phyloP scores from a whole-genome alignment of 2,888 invertebrate genomes.

The Tetragonula carbonaria region DNA sequence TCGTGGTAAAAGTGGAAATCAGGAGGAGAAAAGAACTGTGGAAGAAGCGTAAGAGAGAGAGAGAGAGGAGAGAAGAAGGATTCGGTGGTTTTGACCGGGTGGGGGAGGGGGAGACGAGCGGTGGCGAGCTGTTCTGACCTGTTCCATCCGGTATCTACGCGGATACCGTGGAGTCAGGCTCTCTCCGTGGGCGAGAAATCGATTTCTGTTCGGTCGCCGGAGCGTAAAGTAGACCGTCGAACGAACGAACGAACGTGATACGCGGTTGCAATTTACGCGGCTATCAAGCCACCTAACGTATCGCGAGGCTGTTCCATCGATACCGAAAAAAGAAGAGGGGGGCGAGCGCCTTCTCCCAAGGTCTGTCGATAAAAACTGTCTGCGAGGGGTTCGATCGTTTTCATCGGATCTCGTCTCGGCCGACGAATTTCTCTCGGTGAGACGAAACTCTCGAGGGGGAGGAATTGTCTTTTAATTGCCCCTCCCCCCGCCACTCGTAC shows the following conservation, averaged over 20 bases:
- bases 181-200: slow-evolving; percentile 49
- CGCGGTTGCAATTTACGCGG: slow-evolving; percentile 57
- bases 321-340: slow-evolving; percentile 32
- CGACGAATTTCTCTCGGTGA: background rate
- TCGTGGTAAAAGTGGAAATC: background rate
- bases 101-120: background rate
- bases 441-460: background rate
- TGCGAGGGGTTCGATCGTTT: slow-evolving; percentile 20
- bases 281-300: slow-evolving; percentile 42
- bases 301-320: slow-evolving; percentile 40
- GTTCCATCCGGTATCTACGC: slow-evolving; percentile 39
- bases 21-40: background rate
- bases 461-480: background rate
- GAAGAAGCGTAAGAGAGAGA: background rate
- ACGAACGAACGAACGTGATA: slow-evolving; percentile 55
- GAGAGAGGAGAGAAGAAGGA: background rate
- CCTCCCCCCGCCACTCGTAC: no score
- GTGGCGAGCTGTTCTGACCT: slow-evolving; percentile 29
- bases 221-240: slow-evolving; percentile 24
- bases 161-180: slow-evolving; percentile 33
- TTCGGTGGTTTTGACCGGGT: background rate
- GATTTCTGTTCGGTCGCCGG: slow-evolving; percentile 49
- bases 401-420: background rate
- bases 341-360: slow-evolving; percentile 1
- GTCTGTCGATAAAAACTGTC: slow-evolving; percentile 22